Evolutionary conservation across 1,140 invertebrate species (phyloP), one percentile per base, ranked within the genome.

Genomic region (Camponotus pennsylvanicus): DNA sequence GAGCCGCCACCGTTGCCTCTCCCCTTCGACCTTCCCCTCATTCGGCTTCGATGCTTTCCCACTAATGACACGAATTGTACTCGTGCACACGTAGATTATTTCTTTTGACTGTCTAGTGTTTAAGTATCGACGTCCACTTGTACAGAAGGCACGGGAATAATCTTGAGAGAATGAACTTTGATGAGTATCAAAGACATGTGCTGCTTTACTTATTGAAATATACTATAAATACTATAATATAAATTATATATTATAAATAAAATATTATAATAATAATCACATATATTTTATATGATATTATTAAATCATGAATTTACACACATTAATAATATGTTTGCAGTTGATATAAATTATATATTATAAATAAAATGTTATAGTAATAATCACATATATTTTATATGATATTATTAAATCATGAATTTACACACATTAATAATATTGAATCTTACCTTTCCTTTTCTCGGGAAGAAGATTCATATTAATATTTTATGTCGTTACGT

Each of bases 1-100:
- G 92, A 90, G 91, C 92, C 93, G 92, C 92, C 89, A 86, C 84
- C 75, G 70, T 75, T 64, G 57, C 84, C 77, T 71, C 82, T 77
- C 76, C 61, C 57, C 71, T 66, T 79, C 80, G 42, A 79, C 67
- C 77, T 82, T 76, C 85, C 87, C 84, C 89, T 84, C 49, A 52
- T 45, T n/a, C 59, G 34, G 52, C 45, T 66, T 85, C 73, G 34
- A 78, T 61, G 40, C 27, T 37, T 83, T 42, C 70, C 32, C 32
- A 27, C 55, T 70, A 63, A 75, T 75, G 79, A 83, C 69, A 83
- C 40, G 67, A 73, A 61, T 75, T 61, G 55, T 61, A 73, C 40
- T 34, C 55, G 79, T 45, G 40, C 18, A 18, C 67, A 73, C 40
- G 9, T 45, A 49, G 69, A 73, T 83, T 52, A 27, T 45, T 75